Base-by-base conservation (phyloP, 1,140 invertebrate species). In the Zaprionus gabonicus region DNA sequence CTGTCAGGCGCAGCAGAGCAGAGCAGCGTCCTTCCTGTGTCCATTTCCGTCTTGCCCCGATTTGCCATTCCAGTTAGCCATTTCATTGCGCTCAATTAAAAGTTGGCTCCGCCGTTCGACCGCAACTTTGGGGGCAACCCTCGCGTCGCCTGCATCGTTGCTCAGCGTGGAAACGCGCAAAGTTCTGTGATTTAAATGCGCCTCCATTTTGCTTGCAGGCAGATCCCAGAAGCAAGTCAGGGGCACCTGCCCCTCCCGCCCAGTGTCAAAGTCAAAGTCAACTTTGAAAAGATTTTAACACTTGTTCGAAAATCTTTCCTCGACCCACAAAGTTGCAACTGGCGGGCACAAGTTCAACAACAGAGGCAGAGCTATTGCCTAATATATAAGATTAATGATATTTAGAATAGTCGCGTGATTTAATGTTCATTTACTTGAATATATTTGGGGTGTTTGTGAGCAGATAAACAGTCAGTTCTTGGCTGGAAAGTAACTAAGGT, bases 21-120 rank as follows among this genome's bases (percentile, higher is more conserved):
- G 41, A 46, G 20, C 46, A 51, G 17, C 41, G 6, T 28, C 9
- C 17, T 23, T 10, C 17, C 31, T 20, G 9, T 58, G n/a, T 17
- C 56, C 20, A 31, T 34, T 41, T 27, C 51, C 9, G 12, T 51
- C 56, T 60, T 28, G 17, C 60, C 57, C 27, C 65, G 38, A 65
- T 57, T 44, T 44, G 55, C 63, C 59, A 53, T 77, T 73, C 38
- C 68, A 75, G 66, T 74, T 80, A 63, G 67, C 70, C 55, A 66
- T 69, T 68, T 76, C 84, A 88, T 79, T 81, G 78, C 81, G 84
- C 71, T 71, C 81, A 88, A 88, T 88, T 88, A 88, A 88, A 88
- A 88, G 62, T 88, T 88, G 66, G 41, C 78, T 64, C 53, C 63
- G 51, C 25, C 58, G 51, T 71, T 71, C 49, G 65, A 70, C 71